Evolutionary conservation across 2,113 vertebrate species (phyloP).

Genomic region (Crotophaga sulcirostris): DNA sequence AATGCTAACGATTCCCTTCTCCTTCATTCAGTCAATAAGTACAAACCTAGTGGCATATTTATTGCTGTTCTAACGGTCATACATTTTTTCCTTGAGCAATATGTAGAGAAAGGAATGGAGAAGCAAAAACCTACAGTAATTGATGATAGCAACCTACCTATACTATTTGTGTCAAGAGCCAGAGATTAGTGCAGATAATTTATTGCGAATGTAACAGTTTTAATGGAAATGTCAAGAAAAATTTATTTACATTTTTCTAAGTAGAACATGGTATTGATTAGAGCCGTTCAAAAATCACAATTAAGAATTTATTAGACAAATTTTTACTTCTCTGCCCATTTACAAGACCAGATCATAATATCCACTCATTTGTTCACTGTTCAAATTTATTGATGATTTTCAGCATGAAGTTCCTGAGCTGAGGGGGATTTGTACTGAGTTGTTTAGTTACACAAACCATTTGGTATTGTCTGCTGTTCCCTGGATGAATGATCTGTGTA

Average conservation of each 20-base stretch:
- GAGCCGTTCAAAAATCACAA: not conserved
- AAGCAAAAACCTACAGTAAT: not conserved
- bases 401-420: not conserved
- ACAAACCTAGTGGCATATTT: not conserved
- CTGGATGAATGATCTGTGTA: not conserved
- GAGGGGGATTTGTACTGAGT: not conserved
- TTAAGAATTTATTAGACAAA: conserved; percentile 56
- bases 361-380: not conserved
- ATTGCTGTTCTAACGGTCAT: not conserved
- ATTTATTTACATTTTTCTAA: conserved; percentile 24
- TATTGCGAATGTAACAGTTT: not conserved
- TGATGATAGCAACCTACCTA: not conserved
- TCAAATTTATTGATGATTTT: conserved; percentile 30
- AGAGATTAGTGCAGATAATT: conserved; percentile 13
- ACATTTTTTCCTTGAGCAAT: not conserved
- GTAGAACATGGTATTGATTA: not conserved
- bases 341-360: conserved; percentile 8
- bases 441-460: not conserved
- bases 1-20: not conserved
- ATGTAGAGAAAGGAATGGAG: conserved; percentile 12
- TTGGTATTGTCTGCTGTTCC: conserved; percentile 3
- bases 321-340: conserved; percentile 17
- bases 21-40: not conserved
- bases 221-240: conserved; percentile 47
- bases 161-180: not conserved